Evolutionary conservation across 2,797 vertebrate species (phyloP).

Genomic region (Sebastes hopkinsi): DNA sequence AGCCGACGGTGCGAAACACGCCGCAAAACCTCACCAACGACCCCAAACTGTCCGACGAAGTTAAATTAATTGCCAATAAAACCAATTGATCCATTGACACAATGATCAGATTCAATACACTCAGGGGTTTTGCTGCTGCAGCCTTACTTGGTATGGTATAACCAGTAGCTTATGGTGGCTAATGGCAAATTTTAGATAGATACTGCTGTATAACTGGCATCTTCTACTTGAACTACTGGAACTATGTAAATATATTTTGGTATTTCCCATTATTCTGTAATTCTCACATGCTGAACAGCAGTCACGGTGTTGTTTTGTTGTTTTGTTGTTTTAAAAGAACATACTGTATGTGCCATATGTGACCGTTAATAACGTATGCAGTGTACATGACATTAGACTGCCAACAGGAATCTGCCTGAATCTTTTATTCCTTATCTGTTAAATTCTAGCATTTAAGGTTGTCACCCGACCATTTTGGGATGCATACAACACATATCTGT

Average conservation of each 20-base stretch:
- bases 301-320: not conserved
- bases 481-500: slow-evolving; percentile 29
- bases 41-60: not conserved
- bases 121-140: not conserved
- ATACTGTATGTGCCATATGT: not conserved
- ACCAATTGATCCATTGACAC: not conserved
- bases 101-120: not conserved
- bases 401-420: not conserved
- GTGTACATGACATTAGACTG: slow-evolving; percentile 1
- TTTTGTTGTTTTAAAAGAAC: not conserved
- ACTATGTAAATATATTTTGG: not conserved
- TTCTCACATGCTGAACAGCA: not conserved
- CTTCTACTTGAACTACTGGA: not conserved
- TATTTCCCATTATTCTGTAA: not conserved
- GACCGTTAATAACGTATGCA: not conserved
- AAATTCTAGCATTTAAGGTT: slow-evolving; percentile 13
- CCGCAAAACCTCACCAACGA: not conserved
- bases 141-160: not conserved
- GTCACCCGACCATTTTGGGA: slow-evolving; percentile 19
- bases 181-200: not conserved
- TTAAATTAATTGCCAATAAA: not conserved
- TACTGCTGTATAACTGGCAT: not conserved
- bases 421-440: not conserved
- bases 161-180: not conserved
- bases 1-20: not conserved